phyloP scores from a whole-genome alignment of 1,140 invertebrate species.

The Microplitis mediator region DNA sequence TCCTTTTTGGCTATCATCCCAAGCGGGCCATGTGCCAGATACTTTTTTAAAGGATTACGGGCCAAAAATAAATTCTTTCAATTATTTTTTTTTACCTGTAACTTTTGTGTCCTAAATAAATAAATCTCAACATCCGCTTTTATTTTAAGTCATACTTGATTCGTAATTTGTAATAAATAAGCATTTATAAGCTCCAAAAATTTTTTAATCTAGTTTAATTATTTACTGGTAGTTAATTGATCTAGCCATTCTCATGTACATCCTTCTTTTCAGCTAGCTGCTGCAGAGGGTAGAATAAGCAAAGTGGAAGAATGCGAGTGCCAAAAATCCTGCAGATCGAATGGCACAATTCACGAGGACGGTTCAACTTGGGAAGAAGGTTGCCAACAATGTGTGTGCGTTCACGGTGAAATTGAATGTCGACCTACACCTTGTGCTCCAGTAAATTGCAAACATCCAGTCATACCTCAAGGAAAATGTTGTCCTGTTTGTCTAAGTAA shows the following conservation, averaged over 20 bases:
- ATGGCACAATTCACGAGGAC: conserved; percentile 79
- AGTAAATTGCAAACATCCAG: conserved; percentile 79
- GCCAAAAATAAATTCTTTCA: too few relatives aligned
- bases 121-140: too few relatives aligned
- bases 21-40: too few relatives aligned
- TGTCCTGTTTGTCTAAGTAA: conserved; percentile 86
- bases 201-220: too few relatives aligned
- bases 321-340: conserved; percentile 82
- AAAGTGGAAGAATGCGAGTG: conserved; percentile 88
- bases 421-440: conserved; percentile 77
- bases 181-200: too few relatives aligned
- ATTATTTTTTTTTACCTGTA: too few relatives aligned
- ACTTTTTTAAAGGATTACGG: too few relatives aligned
- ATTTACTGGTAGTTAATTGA: neutral
- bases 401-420: conserved; percentile 82
- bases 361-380: conserved; percentile 81
- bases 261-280: conserved; percentile 72
- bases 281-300: conserved; percentile 75
- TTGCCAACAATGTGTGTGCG: conserved; percentile 83
- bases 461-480: conserved; percentile 77
- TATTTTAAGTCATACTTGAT: too few relatives aligned
- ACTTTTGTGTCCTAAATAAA: too few relatives aligned
- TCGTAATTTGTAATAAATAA: too few relatives aligned
- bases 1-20: too few relatives aligned
- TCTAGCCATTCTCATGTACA: conserved; percentile 37